Conservation (phyloP, 1,140 invertebrate species). For the Caligus rogercresseyi region DNA sequence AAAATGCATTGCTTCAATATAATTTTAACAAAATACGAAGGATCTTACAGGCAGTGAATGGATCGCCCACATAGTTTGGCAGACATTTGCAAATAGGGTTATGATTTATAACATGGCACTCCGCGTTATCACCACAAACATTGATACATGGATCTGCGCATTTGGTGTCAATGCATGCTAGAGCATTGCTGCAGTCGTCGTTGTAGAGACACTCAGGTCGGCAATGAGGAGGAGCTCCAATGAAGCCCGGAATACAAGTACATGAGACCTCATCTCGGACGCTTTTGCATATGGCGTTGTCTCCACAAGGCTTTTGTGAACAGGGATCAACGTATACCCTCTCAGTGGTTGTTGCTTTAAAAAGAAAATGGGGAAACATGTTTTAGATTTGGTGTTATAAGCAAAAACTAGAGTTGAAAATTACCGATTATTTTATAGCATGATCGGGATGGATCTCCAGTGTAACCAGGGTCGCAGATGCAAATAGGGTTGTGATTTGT, state of each 20-base stretch:
- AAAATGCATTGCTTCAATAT: not conserved
- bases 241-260: conserved; percentile 27
- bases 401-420: not conserved
- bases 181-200: conserved; percentile 27
- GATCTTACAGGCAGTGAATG: conserved; percentile 25
- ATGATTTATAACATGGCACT: conserved; percentile 18
- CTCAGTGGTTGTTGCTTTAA: not conserved
- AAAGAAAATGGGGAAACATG: not conserved
- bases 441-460: conserved; percentile 37
- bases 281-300: conserved; percentile 32
- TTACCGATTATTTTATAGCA: conserved; percentile 21
- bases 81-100: conserved; percentile 25
- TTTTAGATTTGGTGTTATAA: not conserved
- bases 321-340: conserved; percentile 42
- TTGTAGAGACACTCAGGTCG: conserved; percentile 31
- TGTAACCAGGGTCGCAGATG: conserved; percentile 54
- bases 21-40: conserved; percentile 20
- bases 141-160: conserved; percentile 26
- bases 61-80: conserved; percentile 24
- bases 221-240: conserved; percentile 31
- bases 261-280: conserved; percentile 23
- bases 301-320: conserved; percentile 31
- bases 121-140: conserved; percentile 19
- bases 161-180: conserved; percentile 28
- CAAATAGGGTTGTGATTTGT: conserved; percentile 47